phyloP scores from a whole-genome alignment of 2,797 vertebrate species.

The Malurus leucopterus region DNA sequence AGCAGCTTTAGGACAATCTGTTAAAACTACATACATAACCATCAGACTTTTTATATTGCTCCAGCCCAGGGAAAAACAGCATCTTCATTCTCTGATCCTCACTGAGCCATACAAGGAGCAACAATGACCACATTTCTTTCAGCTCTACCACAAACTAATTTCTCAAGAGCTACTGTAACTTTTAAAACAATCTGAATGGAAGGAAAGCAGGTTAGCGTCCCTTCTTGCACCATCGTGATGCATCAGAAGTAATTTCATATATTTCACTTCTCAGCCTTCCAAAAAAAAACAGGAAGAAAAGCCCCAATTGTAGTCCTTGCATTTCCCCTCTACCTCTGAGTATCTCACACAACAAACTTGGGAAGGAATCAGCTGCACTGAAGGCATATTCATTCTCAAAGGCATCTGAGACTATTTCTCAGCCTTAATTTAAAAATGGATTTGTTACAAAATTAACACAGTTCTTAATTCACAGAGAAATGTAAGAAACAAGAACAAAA shows the following conservation, averaged over 20 bases:
- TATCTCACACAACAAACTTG: not conserved
- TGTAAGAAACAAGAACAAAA: not conserved
- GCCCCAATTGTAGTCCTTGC: not conserved
- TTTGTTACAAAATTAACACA: not conserved
- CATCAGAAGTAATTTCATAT: not conserved
- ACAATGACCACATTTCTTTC: not conserved
- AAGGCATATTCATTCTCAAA: not conserved
- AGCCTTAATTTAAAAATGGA: not conserved
- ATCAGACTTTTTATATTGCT: not conserved
- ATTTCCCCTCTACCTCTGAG: not conserved
- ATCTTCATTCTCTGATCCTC: not conserved
- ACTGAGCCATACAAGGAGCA: not conserved
- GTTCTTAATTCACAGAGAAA: not conserved
- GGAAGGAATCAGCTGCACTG: not conserved
- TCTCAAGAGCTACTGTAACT: not conserved
- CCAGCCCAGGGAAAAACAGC: not conserved
- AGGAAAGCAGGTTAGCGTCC: not conserved
- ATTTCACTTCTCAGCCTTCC: not conserved
- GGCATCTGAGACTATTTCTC: not conserved
- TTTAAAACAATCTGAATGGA: not conserved
- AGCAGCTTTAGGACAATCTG: not conserved
- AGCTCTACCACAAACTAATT: not conserved
- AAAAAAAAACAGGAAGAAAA: not conserved
- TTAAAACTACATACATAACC: not conserved
- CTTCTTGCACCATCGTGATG: not conserved